Evolutionary conservation across 2,113 vertebrate genomes (phyloP).

Genomic region (Sapajus apella): DNA sequence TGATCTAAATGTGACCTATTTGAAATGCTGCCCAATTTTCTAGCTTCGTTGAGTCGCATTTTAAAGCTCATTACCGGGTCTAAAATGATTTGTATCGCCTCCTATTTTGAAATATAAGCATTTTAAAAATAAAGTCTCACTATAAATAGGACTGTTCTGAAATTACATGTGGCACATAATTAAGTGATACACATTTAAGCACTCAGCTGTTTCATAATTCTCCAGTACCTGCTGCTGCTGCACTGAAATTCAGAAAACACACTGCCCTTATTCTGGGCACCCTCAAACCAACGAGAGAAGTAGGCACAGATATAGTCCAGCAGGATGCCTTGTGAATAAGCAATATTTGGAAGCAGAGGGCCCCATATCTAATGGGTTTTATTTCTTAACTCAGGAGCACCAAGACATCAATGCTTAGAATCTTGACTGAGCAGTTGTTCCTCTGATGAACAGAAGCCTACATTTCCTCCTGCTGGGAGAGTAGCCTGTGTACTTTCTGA

Average conservation of each 20-base stretch:
- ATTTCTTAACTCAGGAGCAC: neutral
- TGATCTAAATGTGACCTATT: conserved; percentile 46
- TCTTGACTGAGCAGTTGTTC: neutral
- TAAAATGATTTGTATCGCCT: conserved; percentile 55
- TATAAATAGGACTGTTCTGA: conserved; percentile 72
- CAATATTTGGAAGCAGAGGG: neutral
- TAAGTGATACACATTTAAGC: conserved; percentile 47
- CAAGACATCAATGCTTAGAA: neutral
- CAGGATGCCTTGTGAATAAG: neutral
- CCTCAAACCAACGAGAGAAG: neutral
- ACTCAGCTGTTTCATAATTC: conserved; percentile 50
- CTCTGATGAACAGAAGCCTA: neutral
- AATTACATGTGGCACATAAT: conserved; percentile 60
- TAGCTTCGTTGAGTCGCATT: conserved; percentile 23
- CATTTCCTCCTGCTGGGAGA: neutral
- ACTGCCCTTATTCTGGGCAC: neutral
- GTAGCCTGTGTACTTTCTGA: neutral
- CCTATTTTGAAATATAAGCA: conserved; percentile 59
- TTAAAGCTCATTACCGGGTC: conserved; percentile 40
- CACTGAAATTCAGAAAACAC: conserved; percentile 14
- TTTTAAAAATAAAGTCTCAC: conserved; percentile 69
- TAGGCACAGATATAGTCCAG: no score
- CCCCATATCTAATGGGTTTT: no score
- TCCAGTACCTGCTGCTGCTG: neutral
- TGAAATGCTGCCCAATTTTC: conserved; percentile 37